Percentiles rank a stretch among this genome's conserved stretches.
Evolutionary conservation across 37 sponge, comb jelly and placozoan genomes (phyloP).

Genomic region (Tethya wilhelma): DNA sequence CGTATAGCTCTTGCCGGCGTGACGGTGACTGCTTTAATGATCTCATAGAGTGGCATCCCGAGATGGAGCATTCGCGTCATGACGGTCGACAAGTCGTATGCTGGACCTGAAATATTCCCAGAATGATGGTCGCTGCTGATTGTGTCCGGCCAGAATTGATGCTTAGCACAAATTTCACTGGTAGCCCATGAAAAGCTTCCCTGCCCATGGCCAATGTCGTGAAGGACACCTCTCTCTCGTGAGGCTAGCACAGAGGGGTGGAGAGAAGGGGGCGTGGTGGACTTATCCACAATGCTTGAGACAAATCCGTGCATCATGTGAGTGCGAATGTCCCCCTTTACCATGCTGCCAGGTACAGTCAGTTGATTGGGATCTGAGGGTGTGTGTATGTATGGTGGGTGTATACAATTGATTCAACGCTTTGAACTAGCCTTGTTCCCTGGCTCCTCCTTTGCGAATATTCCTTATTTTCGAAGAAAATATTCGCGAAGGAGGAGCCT

Average conservation of each 20-base stretch:
- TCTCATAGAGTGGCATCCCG: slow-evolving; percentile 53
- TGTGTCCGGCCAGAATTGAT: slow-evolving; percentile 33
- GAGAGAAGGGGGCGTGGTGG: not conserved
- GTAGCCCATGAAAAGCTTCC: slow-evolving; percentile 54
- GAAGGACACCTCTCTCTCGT: slow-evolving; percentile 21
- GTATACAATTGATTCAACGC: too few relatives aligned
- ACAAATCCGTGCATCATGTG: slow-evolving; percentile 44
- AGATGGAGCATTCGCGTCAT: slow-evolving; percentile 48
- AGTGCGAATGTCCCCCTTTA: slow-evolving; percentile 48
- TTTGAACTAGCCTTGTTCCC: too few relatives aligned
- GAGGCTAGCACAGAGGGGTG: slow-evolving; percentile 17
- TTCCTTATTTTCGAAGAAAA: too few relatives aligned
- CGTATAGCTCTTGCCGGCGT: slow-evolving; percentile 31
- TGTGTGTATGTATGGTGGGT: not conserved
- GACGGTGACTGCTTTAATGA: slow-evolving; percentile 43
- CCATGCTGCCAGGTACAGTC: slow-evolving; percentile 5
- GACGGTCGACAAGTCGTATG: slow-evolving; percentile 54
- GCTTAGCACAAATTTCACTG: slow-evolving; percentile 19
- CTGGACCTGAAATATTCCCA: slow-evolving; percentile 32
- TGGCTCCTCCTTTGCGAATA: too few relatives aligned
- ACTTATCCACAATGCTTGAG: slow-evolving; percentile 26
- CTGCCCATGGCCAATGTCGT: slow-evolving; percentile 56
- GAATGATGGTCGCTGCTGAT: slow-evolving; percentile 54
- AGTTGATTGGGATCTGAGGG: not conserved
- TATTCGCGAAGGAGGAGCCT: too few relatives aligned